A percentile compares a stretch with the other conserved stretches of the same genome.
Evolutionary conservation across 2,888 invertebrate genomes (phyloP).

Genomic region (Clunio marinus): DNA sequence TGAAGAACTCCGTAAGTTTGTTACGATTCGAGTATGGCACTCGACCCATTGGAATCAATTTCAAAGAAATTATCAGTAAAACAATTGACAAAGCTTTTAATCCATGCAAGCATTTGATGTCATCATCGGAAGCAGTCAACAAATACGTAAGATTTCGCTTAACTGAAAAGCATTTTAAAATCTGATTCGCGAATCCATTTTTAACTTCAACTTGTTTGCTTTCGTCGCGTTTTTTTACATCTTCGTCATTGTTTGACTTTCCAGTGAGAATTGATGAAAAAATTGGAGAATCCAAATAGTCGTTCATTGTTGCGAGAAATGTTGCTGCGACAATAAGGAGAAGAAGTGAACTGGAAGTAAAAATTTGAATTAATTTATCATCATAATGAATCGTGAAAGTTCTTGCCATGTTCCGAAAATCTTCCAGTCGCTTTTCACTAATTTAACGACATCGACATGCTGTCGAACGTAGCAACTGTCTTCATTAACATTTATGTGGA

Average conservation of each 20-base stretch:
- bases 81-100: conserved; percentile 63
- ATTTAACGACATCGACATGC: conserved; percentile 44
- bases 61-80: conserved; percentile 62
- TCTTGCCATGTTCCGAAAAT: conserved; percentile 54
- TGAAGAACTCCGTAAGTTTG: conserved; percentile 57
- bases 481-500: conserved; percentile 56
- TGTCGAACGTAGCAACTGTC: conserved; percentile 59
- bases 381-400: conserved; percentile 37
- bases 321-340: conserved; percentile 51
- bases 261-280: conserved; percentile 40
- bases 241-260: conserved; percentile 44
- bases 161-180: conserved; percentile 60
- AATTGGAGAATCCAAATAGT: conserved; percentile 47
- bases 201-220: not conserved
- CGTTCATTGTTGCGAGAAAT: conserved; percentile 53
- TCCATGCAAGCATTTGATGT: conserved; percentile 66
- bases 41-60: conserved; percentile 60
- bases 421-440: conserved; percentile 48
- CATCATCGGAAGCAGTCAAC: conserved; percentile 53
- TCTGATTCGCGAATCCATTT: conserved; percentile 41
- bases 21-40: conserved; percentile 62
- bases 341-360: conserved; percentile 52
- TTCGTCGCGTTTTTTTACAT: conserved; percentile 43
- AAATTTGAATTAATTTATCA: conserved; percentile 19
- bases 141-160: conserved; percentile 59